phyloP scores from a whole-genome alignment of 1,140 invertebrate genomes.

The Asobara japonica region DNA sequence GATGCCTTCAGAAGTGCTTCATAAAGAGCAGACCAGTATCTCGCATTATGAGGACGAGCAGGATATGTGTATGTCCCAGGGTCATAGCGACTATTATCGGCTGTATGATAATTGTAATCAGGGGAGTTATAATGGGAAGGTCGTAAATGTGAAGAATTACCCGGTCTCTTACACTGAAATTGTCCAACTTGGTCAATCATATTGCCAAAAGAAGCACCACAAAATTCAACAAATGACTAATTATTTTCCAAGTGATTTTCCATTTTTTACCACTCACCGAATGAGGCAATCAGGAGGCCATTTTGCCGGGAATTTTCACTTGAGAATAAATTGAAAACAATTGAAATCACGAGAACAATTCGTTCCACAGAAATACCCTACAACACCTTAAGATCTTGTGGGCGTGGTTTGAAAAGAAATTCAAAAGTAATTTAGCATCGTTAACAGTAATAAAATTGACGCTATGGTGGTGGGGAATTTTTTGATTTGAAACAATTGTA shows the following conservation, averaged over 20 bases:
- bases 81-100: slow-evolving; percentile 16
- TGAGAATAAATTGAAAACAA: slow-evolving; percentile 1
- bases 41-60: background rate
- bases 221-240: background rate
- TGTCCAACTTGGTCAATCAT: background rate
- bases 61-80: slow-evolving; percentile 4
- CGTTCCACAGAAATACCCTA: background rate
- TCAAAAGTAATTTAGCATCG: slow-evolving; percentile 8
- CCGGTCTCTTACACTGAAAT: background rate
- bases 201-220: background rate
- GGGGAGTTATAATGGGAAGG: slow-evolving; percentile 9
- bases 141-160: slow-evolving; percentile 16
- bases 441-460: slow-evolving; percentile 17
- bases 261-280: background rate
- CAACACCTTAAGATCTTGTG: background rate
- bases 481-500: background rate
- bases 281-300: background rate
- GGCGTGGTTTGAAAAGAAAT: background rate
- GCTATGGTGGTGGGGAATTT: background rate
- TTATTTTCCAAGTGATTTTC: background rate
- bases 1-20: background rate
- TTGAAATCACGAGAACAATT: slow-evolving; percentile 9
- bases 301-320: background rate
- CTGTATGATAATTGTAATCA: slow-evolving; percentile 30
- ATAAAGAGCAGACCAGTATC: background rate